These are phyloP conservation scores for Pogoniulus pusillus DNA, from an alignment of 2,797 vertebrate species.

Conservation along the genomic window DNA sequence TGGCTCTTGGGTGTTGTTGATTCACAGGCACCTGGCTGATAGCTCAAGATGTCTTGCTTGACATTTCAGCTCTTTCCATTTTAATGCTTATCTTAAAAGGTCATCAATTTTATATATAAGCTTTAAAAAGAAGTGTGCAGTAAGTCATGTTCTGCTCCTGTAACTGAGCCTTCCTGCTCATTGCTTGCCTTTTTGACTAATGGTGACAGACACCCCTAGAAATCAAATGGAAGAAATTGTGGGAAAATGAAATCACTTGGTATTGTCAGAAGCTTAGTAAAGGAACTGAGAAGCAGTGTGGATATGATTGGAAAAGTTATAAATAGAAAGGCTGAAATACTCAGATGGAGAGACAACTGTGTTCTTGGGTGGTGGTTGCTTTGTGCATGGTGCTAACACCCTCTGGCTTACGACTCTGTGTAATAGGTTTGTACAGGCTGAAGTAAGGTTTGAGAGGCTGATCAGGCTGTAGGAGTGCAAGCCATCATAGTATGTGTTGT, in stretches of 20 bases:
- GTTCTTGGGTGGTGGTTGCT: neutral
- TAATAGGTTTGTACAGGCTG: fast-evolving
- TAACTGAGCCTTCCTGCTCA: neutral
- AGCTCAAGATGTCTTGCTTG: conserved; percentile 56
- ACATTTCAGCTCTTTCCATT: conserved; percentile 52
- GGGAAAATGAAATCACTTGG: neutral
- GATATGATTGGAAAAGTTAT: neutral
- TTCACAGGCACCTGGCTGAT: conserved; percentile 43
- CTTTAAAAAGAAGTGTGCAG: neutral
- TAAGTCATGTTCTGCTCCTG: neutral
- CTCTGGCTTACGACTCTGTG: neutral
- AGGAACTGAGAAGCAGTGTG: neutral
- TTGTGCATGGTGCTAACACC: neutral
- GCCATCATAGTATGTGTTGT: fast-evolving
- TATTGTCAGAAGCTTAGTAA: neutral
- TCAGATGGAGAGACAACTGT: neutral
- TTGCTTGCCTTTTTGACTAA: neutral
- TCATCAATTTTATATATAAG: conserved; percentile 1
- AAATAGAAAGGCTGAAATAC: neutral
- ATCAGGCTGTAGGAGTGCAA: fast-evolving
- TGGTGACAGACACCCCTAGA: neutral
- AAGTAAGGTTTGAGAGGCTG: neutral
- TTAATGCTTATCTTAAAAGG: conserved; percentile 36
- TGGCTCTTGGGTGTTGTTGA: conserved; percentile 24
- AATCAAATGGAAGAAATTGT: neutral